phyloP scores from a whole-genome alignment of 2,888 invertebrate species.

The Apotomis betuletana region DNA sequence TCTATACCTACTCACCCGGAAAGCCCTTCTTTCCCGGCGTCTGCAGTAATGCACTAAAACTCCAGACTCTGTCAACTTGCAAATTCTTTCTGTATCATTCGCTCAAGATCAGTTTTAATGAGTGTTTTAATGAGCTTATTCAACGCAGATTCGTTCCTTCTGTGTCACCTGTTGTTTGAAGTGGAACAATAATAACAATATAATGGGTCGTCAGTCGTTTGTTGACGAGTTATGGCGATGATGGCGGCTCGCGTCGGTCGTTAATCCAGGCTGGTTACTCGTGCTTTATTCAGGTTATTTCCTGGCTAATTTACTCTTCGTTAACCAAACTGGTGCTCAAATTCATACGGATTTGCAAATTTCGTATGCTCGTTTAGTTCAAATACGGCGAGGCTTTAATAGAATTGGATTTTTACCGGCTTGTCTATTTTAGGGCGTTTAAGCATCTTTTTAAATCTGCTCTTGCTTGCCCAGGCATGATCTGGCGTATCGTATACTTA shows the following conservation, averaged over 20 bases:
- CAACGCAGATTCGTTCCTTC: conserved; percentile 27
- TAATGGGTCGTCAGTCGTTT: conserved; percentile 53
- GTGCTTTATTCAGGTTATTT: conserved; percentile 75
- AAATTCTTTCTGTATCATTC: conserved; percentile 12
- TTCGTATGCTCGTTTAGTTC: no score
- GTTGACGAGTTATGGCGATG: conserved; percentile 49
- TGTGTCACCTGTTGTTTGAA: conserved; percentile 45
- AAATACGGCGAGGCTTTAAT: no score
- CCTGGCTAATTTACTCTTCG: conserved; percentile 67
- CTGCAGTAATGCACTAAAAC: neutral
- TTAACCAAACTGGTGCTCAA: conserved; percentile 64
- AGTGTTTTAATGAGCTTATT: conserved; percentile 36
- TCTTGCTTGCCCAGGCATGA: no score
- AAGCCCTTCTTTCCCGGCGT: no score
- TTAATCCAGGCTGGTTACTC: conserved; percentile 72
- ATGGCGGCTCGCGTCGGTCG: conserved; percentile 61
- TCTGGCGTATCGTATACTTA: no score
- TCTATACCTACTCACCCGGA: no score
- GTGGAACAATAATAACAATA: conserved; percentile 53
- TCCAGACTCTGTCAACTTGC: conserved; percentile 2
- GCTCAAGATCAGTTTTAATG: conserved; percentile 33
- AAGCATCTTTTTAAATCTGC: no score
- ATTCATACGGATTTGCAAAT: conserved; percentile 44
- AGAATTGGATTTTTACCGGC: no score
- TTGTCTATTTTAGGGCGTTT: no score